Percentiles rank a stretch among this genome's conserved stretches.
Conservation (phyloP, 2,888 invertebrate genomes). For the Clepsis dumicolana region DNA sequence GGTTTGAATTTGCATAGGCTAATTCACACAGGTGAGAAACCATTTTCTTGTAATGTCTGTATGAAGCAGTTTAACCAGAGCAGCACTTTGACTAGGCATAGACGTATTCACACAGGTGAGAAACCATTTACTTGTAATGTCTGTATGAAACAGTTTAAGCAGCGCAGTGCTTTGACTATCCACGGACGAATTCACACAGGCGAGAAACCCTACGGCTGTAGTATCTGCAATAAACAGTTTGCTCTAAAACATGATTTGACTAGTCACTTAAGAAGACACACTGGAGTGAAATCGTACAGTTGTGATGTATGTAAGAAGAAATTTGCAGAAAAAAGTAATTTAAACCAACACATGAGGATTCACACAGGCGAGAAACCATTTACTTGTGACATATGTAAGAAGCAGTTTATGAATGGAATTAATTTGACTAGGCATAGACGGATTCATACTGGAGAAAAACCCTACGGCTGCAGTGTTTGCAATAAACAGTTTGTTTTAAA, state of each 20-base stretch:
- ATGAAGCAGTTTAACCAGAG: not conserved
- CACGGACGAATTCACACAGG: not conserved
- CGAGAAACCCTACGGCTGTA: not conserved
- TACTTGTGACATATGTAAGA: too few species aligned
- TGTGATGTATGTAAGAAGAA: too few species aligned
- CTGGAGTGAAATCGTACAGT: too few species aligned
- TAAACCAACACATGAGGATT: too few species aligned
- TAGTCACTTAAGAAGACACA: too few species aligned
- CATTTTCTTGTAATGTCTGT: not conserved
- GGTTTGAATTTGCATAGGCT: not conserved
- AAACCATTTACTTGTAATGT: not conserved
- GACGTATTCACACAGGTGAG: not conserved
- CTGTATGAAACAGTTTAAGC: not conserved
- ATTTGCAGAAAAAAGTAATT: too few species aligned
- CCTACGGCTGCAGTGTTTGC: not conserved
- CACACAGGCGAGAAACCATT: too few species aligned
- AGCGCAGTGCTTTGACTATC: not conserved
- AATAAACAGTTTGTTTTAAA: not conserved
- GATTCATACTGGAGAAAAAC: not conserved
- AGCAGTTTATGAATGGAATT: too few species aligned
- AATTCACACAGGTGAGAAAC: not conserved
- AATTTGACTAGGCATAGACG: too few species aligned
- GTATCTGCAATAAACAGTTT: not conserved
- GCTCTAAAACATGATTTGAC: too few species aligned
- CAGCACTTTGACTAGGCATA: not conserved